These are phyloP conservation scores for Bucorvus abyssinicus DNA, from an alignment of 2,797 vertebrate species.

Conservation along the genomic window DNA sequence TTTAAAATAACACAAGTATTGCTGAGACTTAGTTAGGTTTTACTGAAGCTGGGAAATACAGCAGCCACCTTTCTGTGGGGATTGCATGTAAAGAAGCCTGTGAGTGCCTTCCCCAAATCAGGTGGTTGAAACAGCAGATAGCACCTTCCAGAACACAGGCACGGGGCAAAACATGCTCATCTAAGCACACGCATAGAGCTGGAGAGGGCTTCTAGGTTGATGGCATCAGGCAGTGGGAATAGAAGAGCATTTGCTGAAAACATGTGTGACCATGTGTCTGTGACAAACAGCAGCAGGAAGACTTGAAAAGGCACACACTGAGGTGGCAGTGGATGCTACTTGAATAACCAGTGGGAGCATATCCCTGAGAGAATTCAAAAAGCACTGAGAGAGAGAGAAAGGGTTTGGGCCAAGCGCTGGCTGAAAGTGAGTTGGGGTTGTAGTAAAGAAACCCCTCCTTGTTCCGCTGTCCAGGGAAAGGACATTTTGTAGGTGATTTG, in stretches of 20 bases:
- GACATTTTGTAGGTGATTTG: not conserved
- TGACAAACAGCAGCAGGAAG: not conserved
- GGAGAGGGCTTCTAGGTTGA: not conserved
- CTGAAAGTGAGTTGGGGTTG: not conserved
- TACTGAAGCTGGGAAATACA: not conserved
- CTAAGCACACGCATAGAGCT: not conserved
- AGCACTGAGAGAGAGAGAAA: not conserved
- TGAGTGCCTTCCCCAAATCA: not conserved
- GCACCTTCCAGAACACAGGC: not conserved
- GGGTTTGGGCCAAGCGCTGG: not conserved
- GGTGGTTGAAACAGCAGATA: not conserved
- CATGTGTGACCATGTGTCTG: fast-evolving
- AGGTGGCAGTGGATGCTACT: not conserved
- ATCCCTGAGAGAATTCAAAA: not conserved
- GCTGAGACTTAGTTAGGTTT: not conserved
- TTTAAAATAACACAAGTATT: not conserved
- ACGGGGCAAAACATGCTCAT: not conserved
- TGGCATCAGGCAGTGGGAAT: not conserved
- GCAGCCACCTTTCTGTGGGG: not conserved
- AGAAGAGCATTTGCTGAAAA: not conserved
- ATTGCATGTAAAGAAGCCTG: not conserved
- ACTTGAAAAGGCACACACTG: not conserved
- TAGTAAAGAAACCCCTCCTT: not conserved
- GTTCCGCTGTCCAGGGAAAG: not conserved
- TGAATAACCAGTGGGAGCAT: not conserved